phyloP scores from a whole-genome alignment of 92 coral and sea anemone genomes.

The Zoanthus gigantus region DNA sequence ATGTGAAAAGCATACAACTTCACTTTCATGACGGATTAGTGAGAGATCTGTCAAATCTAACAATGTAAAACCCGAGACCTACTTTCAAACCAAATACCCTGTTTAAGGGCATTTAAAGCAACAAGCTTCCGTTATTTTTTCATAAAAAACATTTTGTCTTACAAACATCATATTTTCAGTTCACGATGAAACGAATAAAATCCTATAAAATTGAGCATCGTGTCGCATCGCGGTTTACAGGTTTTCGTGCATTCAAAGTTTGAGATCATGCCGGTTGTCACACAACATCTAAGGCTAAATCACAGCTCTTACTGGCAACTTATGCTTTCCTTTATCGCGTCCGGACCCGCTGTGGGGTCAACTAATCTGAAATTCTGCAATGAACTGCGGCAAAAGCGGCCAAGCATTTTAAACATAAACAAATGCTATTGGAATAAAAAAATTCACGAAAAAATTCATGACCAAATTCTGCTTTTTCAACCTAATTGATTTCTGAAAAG shows the following conservation, averaged over 20 bases:
- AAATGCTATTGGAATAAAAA: not conserved
- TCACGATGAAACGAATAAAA: slow-evolving; percentile 30
- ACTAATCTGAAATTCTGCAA: slow-evolving; percentile 47
- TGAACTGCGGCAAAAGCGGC: slow-evolving; percentile 40
- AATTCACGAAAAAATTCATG: not conserved
- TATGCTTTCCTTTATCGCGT: slow-evolving; percentile 51
- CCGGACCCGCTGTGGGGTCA: slow-evolving; percentile 57
- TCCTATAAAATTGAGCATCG: slow-evolving; percentile 29
- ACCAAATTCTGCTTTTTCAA: not conserved
- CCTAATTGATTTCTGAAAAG: slow-evolving; percentile 1
- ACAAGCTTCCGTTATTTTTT: not conserved
- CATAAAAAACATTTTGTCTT: not conserved
- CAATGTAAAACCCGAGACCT: slow-evolving; percentile 24
- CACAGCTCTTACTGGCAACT: slow-evolving; percentile 48
- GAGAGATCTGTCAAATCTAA: slow-evolving; percentile 28
- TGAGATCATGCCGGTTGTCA: slow-evolving; percentile 39
- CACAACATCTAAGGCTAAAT: slow-evolving; percentile 39
- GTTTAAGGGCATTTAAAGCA: slow-evolving; percentile 6
- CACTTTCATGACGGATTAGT: slow-evolving; percentile 42
- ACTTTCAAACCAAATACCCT: slow-evolving; percentile 4
- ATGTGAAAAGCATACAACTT: slow-evolving; percentile 11
- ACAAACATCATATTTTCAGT: not conserved
- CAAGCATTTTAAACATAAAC: slow-evolving; percentile 17
- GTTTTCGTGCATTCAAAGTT: slow-evolving; percentile 30
- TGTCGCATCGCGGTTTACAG: slow-evolving; percentile 7